These are phyloP conservation scores for Agrilus cyanescens DNA, from an alignment of 2,888 invertebrate genomes.

Conservation along the genomic window DNA sequence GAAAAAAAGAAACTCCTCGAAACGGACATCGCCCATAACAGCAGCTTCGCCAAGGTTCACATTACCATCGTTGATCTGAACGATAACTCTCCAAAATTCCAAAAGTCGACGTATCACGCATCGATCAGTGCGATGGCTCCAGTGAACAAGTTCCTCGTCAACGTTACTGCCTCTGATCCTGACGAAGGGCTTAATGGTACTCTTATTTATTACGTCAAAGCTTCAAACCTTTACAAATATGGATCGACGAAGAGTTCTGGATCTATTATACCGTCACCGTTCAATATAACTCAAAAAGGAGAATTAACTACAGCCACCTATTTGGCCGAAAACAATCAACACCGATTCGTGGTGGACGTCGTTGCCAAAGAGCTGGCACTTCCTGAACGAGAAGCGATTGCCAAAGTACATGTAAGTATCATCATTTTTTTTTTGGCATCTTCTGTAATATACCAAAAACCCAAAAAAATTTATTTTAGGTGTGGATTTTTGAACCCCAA, in stretches of 20 bases:
- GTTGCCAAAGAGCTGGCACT: constrained; percentile 70
- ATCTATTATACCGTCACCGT: constrained; percentile 80
- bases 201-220: constrained; percentile 67
- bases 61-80: constrained; percentile 70
- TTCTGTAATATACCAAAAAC: neutral
- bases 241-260: constrained; percentile 66
- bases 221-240: constrained; percentile 70
- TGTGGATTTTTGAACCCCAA: constrained; percentile 82
- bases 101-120: constrained; percentile 30
- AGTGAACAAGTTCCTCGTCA: constrained; percentile 60
- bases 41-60: constrained; percentile 58
- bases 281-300: constrained; percentile 63
- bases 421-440: neutral
- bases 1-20: constrained; percentile 37
- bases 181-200: constrained; percentile 78
- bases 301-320: constrained; percentile 63
- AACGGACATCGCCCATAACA: constrained; percentile 38
- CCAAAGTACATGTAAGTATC: constrained; percentile 64
- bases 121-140: constrained; percentile 68
- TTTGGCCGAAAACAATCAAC: constrained; percentile 82
- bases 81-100: constrained; percentile 63
- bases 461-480: constrained; percentile 35
- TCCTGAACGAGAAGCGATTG: constrained; percentile 63
- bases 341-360: constrained; percentile 72
- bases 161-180: constrained; percentile 68